These are phyloP conservation scores for Gibbula magus DNA, from an alignment of 2,888 invertebrate genomes.

Conservation along the genomic window DNA sequence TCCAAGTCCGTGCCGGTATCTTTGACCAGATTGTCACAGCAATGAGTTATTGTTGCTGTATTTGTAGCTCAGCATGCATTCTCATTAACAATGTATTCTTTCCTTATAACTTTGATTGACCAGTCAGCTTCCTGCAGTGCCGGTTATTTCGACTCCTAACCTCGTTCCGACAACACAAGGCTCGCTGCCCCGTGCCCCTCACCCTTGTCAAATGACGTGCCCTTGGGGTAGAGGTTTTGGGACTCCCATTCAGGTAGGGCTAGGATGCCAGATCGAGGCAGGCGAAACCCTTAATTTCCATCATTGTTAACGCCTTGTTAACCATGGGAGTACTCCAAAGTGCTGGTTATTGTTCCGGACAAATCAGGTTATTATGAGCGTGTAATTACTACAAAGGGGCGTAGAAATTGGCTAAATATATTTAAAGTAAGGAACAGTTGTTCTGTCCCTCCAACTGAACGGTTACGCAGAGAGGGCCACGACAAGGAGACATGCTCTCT, in stretches of 20 bases:
- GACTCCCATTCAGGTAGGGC: not conserved
- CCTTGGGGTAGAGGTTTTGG: not conserved
- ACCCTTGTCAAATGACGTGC: not conserved
- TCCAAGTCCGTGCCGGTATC: not conserved
- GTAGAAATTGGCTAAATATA: slow-evolving; percentile 3
- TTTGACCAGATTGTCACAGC: not conserved
- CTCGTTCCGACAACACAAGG: not conserved
- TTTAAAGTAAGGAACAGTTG: not conserved
- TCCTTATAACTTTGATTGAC: not conserved
- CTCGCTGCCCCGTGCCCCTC: not conserved
- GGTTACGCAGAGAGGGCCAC: not conserved
- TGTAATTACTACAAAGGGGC: not conserved
- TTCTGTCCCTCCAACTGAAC: not conserved
- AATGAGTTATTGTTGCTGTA: not conserved
- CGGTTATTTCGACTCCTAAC: not conserved
- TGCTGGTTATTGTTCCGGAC: not conserved
- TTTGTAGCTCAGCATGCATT: not conserved
- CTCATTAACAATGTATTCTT: slow-evolving; percentile 4
- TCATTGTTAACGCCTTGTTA: not conserved
- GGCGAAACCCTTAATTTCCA: slow-evolving; percentile 1
- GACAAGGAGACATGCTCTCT: not conserved
- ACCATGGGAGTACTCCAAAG: not conserved
- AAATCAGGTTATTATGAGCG: not conserved
- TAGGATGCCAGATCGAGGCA: not conserved
- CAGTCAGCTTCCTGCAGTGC: not conserved